These are phyloP conservation scores for Apantesis nais DNA, from an alignment of 2,888 invertebrate species.

Conservation along the genomic window DNA sequence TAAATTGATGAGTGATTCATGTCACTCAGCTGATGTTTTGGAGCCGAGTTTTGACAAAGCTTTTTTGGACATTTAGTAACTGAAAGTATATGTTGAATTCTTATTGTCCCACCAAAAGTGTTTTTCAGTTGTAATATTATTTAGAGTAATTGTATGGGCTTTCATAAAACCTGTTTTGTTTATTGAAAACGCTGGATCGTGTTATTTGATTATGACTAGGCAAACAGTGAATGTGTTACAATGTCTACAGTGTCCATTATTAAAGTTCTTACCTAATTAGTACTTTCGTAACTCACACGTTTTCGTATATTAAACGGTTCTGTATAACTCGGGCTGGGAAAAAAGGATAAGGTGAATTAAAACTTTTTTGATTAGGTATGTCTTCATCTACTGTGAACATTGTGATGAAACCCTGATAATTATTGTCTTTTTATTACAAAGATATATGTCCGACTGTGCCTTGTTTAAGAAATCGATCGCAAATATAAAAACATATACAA, in stretches of 20 bases:
- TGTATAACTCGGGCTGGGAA: neutral
- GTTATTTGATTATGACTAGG: neutral
- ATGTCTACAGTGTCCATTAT: neutral
- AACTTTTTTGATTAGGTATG: neutral
- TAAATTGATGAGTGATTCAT: constrained; percentile 56
- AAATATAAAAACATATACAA: neutral
- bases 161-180: neutral
- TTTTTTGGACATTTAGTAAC: constrained; percentile 6
- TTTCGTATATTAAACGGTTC: neutral
- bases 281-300: neutral
- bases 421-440: neutral
- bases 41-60: constrained; percentile 11
- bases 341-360: neutral
- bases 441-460: neutral
- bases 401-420: neutral
- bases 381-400: neutral
- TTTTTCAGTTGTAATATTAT: neutral
- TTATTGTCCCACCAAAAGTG: neutral
- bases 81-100: neutral
- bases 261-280: neutral
- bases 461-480: neutral
- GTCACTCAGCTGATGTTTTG: constrained; percentile 30
- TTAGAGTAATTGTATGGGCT: neutral
- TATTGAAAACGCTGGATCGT: neutral
- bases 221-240: neutral